Evolutionary conservation across 2,888 invertebrate genomes (phyloP), one percentile per base, ranked within the genome.

Genomic region (Eretmocerus hayati): DNA sequence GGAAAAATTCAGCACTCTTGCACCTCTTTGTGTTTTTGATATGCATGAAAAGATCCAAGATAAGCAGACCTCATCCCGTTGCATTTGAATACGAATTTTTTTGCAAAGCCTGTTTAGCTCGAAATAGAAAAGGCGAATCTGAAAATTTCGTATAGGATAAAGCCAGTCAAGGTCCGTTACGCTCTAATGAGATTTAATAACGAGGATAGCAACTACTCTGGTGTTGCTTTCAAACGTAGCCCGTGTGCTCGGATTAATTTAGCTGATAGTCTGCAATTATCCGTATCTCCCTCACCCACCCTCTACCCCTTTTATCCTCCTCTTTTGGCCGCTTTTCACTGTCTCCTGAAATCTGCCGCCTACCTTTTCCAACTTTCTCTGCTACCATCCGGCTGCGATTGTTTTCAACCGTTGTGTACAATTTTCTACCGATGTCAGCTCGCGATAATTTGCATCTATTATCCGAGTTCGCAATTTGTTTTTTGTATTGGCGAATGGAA

Each of bases 181-280:
- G 38, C 23, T 46, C 36, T 48, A 18, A 53, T 60, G 49, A 55
- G 55, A 55, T 56, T 59, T 60, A 56, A 60, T 56, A 57, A 58
- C 54, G 32, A 23, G 22, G 49, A 1, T 26, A 37, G 46, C 52
- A 58, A 57, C 55, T n/a, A n/a, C n/a, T n/a, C n/a, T n/a, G 47
- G 49, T 35, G 46, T 49, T 41, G 46, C 42, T 31, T 16, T 11
- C 16, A 13, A 54, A 55, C 43, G 50, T 6, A 30, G 30, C 33
- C 16, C 33, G 33, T 13, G 8, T 11, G 43, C 46, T 40, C 37
- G 45, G 60, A 61, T 61, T 61, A 49, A 54, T 56, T 53, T 43
- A 39, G 33, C 20, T 46, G 60, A 60, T 61, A 59, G 49, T 30
- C 52, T 40, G 2, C 55, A 55, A 61, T 59, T 58, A 52, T 58